Conservation (phyloP, 2,888 invertebrate genomes). For the Penaeus monodon region DNA sequence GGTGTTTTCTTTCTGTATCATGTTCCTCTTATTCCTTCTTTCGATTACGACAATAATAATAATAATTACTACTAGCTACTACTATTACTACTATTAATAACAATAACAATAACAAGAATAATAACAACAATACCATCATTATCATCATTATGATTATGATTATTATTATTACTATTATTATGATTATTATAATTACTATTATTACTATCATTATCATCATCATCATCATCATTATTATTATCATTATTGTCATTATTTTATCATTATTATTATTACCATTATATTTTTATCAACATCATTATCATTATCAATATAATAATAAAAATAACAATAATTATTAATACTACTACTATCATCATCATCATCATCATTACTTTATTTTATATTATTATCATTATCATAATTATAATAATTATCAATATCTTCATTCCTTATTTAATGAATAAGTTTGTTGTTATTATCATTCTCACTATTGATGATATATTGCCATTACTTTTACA, state of each 20-base stretch:
- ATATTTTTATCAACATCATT: too few relatives aligned
- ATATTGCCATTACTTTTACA: too few relatives aligned
- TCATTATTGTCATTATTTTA: slow-evolving; percentile 13
- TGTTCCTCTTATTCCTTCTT: too few relatives aligned
- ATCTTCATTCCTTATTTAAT: neutral
- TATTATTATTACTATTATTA: neutral
- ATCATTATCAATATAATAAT: too few relatives aligned
- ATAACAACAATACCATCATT: neutral
- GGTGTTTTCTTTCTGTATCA: too few relatives aligned
- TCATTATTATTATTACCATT: slow-evolving; percentile 5
- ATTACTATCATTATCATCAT: neutral
- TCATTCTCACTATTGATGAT: neutral
- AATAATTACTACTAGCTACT: neutral
- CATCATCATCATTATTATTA: neutral
- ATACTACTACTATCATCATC: neutral
- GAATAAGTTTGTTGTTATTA: neutral
- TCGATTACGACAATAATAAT: too few relatives aligned
- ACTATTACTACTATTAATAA: neutral
- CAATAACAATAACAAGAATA: neutral
- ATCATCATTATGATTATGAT: neutral
- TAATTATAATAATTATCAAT: neutral
- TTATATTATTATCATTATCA: neutral
- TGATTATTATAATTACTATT: neutral
- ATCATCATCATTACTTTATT: neutral
- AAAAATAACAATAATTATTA: slow-evolving; percentile 8